A percentile compares a stretch with the other conserved stretches of the same genome.
These are phyloP conservation scores for Folsomia candida DNA, from an alignment of 2,888 invertebrate species.

Conservation along the genomic window DNA sequence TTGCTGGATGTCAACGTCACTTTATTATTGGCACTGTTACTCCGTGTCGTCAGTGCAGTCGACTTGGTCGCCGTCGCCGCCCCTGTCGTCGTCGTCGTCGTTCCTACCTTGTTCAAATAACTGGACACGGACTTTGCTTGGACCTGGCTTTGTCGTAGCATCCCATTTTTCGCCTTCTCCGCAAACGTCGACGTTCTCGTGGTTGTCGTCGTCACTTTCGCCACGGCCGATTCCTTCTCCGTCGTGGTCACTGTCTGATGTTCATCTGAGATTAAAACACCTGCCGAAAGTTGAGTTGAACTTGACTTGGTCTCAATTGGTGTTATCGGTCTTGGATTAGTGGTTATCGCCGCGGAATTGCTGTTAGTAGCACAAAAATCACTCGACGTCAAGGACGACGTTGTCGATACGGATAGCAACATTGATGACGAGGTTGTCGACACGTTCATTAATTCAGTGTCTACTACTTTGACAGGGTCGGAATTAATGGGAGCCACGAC, in stretches of 20 bases:
- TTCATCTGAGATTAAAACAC: slow-evolving; percentile 33
- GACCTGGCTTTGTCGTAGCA: slow-evolving; percentile 28
- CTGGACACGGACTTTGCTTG: slow-evolving; percentile 36
- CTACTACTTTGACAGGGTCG: not conserved
- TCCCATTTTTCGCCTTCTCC: slow-evolving; percentile 40
- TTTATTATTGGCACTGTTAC: not conserved
- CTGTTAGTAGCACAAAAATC: not conserved
- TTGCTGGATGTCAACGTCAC: not conserved
- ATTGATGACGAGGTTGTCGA: not conserved
- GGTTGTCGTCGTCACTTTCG: not conserved
- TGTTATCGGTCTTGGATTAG: slow-evolving; percentile 19
- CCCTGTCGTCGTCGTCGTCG: not conserved
- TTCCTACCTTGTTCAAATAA: slow-evolving; percentile 35
- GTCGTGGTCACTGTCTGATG: slow-evolving; percentile 6
- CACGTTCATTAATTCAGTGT: not conserved
- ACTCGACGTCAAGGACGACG: not conserved
- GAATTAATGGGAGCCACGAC: not conserved
- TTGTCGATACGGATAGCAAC: not conserved
- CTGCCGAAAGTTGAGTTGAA: slow-evolving; percentile 44
- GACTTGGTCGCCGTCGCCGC: not conserved
- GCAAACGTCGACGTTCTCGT: slow-evolving; percentile 28
- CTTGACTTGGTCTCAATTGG: slow-evolving; percentile 42
- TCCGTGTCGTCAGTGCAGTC: not conserved
- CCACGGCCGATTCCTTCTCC: slow-evolving; percentile 5
- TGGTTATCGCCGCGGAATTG: slow-evolving; percentile 18